Evolutionary conservation across 1,140 invertebrate genomes (phyloP).

Genomic region (Cardiocondyla obscurior): DNA sequence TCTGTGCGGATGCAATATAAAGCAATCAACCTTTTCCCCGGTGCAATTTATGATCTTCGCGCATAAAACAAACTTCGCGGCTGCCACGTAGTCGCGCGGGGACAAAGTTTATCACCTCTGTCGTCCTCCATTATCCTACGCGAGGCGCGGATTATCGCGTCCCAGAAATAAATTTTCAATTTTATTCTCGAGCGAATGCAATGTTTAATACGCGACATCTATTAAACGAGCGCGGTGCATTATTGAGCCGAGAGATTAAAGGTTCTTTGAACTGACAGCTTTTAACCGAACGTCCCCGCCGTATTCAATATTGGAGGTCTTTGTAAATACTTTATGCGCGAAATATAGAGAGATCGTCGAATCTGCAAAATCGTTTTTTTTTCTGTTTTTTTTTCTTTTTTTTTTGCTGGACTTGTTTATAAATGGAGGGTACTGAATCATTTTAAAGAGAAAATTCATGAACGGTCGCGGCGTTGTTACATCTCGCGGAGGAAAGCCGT

Average conservation of each 20-base stretch:
- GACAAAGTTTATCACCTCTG: conserved; percentile 45
- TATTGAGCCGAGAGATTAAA: conserved; percentile 39
- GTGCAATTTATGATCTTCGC: conserved; percentile 33
- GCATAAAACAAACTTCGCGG: conserved; percentile 41
- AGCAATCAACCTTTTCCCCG: conserved; percentile 50
- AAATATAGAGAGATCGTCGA: background rate
- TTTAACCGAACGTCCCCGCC: background rate
- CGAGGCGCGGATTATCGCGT: conserved; percentile 16
- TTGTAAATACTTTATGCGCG: background rate
- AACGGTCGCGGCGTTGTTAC: background rate
- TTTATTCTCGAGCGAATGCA: conserved; percentile 11
- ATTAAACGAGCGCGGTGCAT: background rate
- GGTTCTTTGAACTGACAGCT: background rate
- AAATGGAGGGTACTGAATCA: background rate
- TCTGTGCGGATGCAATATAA: conserved; percentile 45
- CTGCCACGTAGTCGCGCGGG: background rate
- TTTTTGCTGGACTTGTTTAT: background rate
- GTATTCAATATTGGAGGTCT: background rate
- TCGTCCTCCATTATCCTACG: conserved; percentile 22
- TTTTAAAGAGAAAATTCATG: background rate
- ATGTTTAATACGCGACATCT: conserved; percentile 22
- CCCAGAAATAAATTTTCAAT: conserved; percentile 35
- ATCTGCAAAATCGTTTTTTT: conserved; percentile 12
- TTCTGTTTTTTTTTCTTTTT: conserved; percentile 25
- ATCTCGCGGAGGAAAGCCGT: background rate